A percentile compares a stretch with the other conserved stretches of the same genome.
Evolutionary conservation across 2,888 invertebrate genomes (phyloP).

Genomic region (Zygogramma bicolorata): DNA sequence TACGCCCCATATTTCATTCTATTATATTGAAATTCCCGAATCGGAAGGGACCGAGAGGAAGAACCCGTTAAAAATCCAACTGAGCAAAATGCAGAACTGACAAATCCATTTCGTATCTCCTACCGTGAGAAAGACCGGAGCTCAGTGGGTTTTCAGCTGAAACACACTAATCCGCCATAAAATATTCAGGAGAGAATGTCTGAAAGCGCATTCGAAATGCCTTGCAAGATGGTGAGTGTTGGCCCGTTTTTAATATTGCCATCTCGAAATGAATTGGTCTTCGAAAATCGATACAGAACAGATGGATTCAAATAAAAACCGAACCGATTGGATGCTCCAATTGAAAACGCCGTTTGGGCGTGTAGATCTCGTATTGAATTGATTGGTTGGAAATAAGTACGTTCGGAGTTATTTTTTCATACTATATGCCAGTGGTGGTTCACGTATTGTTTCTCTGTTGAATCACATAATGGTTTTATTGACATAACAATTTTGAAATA

Average conservation of each 20-base stretch:
- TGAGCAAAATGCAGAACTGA: constrained; percentile 6
- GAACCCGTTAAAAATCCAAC: constrained; percentile 17
- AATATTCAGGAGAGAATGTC: constrained; percentile 46
- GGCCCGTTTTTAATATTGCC: constrained; percentile 25
- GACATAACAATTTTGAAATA: too few relatives aligned
- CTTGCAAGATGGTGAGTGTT: constrained; percentile 32
- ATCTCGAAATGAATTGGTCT: not conserved
- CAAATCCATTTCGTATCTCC: constrained; percentile 25
- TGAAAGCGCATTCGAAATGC: constrained; percentile 38
- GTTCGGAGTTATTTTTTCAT: not conserved
- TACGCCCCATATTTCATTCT: not conserved
- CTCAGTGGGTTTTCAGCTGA: constrained; percentile 28
- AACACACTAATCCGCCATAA: constrained; percentile 49
- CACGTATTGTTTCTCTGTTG: too few relatives aligned
- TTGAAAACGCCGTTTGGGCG: not conserved
- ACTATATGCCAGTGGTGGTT: too few relatives aligned
- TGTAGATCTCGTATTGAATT: not conserved
- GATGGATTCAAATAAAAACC: constrained; percentile 1
- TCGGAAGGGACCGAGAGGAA: not conserved
- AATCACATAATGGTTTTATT: too few relatives aligned
- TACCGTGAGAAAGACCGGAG: constrained; percentile 12
- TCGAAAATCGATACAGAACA: not conserved
- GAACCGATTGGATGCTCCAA: not conserved
- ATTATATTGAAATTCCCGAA: not conserved
- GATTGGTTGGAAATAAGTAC: not conserved